Evolutionary conservation across 2,113 vertebrate species (phyloP).

Genomic region (Pseudorectes ferrugineus): DNA sequence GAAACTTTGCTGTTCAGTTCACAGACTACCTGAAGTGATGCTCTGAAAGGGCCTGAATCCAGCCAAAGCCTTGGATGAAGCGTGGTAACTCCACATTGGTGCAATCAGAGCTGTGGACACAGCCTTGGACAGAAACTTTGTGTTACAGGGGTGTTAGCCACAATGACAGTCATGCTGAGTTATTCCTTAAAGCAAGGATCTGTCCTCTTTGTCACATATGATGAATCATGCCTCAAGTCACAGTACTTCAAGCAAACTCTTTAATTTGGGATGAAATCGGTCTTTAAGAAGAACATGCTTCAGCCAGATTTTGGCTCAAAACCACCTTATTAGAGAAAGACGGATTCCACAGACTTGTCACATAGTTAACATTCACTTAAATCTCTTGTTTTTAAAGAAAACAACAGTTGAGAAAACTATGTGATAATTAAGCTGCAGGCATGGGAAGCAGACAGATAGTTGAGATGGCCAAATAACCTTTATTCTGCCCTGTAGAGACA

Average conservation of each 20-base stretch:
- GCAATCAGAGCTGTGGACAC: not conserved
- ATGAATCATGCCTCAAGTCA: conserved; percentile 6
- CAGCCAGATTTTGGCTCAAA: not conserved
- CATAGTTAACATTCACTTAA: conserved; percentile 29
- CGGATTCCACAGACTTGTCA: not conserved
- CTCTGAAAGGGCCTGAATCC: not conserved
- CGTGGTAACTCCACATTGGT: accelerated
- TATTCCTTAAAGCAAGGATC: not conserved
- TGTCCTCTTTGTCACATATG: not conserved
- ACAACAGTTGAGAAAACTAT: conserved; percentile 10
- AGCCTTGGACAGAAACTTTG: not conserved
- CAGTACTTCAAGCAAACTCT: not conserved
- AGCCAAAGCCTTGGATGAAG: not conserved
- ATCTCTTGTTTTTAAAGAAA: conserved; percentile 40
- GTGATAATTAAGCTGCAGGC: conserved; percentile 28
- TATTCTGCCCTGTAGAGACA: not conserved
- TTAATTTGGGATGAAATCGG: not conserved
- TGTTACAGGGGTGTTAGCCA: not conserved
- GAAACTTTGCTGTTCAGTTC: not conserved
- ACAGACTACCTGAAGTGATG: not conserved
- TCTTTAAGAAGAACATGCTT: not conserved
- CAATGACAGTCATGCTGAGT: not conserved
- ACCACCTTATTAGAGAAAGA: not conserved
- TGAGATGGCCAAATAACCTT: not conserved
- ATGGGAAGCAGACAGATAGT: not conserved